Conservation (phyloP, 2,888 invertebrate species). For the Chymomyza caudatula region DNA sequence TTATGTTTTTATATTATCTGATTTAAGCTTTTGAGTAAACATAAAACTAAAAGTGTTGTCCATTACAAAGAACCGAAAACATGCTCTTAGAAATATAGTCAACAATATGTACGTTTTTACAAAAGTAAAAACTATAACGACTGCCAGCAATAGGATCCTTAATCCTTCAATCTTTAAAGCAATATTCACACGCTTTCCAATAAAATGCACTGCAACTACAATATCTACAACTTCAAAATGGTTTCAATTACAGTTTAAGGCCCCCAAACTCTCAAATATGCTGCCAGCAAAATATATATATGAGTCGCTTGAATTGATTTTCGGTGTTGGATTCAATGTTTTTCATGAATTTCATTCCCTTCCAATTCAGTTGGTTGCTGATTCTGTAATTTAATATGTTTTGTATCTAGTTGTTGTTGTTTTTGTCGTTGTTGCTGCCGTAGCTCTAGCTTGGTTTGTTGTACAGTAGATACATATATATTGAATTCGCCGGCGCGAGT, state of each 20-base stretch:
- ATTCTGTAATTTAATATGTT: constrained; percentile 54
- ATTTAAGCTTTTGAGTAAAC: too few species aligned
- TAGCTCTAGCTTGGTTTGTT: background rate
- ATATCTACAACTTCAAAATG: background rate
- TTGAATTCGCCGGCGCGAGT: background rate
- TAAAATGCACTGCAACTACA: background rate
- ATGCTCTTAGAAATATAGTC: too few species aligned
- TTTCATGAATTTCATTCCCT: constrained; percentile 3
- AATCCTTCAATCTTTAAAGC: background rate
- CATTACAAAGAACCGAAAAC: too few species aligned
- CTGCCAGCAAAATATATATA: background rate
- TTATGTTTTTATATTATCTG: too few species aligned
- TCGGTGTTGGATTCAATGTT: background rate
- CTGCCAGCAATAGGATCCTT: background rate
- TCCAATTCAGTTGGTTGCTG: constrained; percentile 22
- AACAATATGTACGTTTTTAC: background rate
- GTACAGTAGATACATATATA: background rate
- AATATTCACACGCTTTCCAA: background rate
- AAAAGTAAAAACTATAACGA: background rate
- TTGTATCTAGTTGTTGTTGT: constrained; percentile 1
- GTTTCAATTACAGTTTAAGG: background rate
- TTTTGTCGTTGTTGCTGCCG: background rate
- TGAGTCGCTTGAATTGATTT: background rate
- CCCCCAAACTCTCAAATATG: background rate
- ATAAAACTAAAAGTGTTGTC: too few species aligned